Evolutionary conservation across 1,140 invertebrate genomes (phyloP).

Genomic region (Ostrea denselamellosa): DNA sequence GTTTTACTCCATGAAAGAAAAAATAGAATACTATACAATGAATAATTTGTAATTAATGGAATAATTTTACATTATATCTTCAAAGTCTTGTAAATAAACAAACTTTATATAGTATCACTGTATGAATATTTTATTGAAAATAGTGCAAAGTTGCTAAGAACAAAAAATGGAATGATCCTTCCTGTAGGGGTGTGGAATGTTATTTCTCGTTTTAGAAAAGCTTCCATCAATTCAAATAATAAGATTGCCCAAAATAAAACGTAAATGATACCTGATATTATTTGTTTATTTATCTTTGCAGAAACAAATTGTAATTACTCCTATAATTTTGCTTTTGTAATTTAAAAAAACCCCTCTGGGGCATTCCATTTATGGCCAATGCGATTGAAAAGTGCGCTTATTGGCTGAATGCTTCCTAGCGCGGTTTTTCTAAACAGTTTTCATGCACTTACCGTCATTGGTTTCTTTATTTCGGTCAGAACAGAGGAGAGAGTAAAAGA

Average conservation of each 20-base stretch:
- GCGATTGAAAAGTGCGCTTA: not conserved
- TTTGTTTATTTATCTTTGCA: too few species aligned
- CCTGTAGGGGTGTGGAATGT: not conserved
- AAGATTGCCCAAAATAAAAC: too few species aligned
- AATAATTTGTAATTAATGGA: not conserved
- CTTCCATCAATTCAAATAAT: too few species aligned
- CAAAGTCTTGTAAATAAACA: not conserved
- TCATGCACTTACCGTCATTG: not conserved
- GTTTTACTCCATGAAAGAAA: not conserved
- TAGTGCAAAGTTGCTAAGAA: conserved; percentile 32
- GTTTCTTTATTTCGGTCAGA: not conserved
- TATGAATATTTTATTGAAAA: conserved; percentile 2
- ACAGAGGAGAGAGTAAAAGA: too few species aligned
- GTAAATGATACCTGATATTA: too few species aligned
- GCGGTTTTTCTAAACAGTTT: not conserved
- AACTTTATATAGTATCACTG: not conserved
- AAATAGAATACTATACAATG: not conserved
- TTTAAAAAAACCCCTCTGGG: not conserved
- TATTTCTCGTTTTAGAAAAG: not conserved
- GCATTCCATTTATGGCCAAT: conserved; percentile 5
- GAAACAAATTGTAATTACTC: not conserved
- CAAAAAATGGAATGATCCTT: not conserved
- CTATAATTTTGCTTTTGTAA: not conserved
- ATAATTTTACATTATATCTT: not conserved
- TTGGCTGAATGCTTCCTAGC: not conserved